Conservation (phyloP, 2,888 invertebrate species). For the Elysia crispata region DNA sequence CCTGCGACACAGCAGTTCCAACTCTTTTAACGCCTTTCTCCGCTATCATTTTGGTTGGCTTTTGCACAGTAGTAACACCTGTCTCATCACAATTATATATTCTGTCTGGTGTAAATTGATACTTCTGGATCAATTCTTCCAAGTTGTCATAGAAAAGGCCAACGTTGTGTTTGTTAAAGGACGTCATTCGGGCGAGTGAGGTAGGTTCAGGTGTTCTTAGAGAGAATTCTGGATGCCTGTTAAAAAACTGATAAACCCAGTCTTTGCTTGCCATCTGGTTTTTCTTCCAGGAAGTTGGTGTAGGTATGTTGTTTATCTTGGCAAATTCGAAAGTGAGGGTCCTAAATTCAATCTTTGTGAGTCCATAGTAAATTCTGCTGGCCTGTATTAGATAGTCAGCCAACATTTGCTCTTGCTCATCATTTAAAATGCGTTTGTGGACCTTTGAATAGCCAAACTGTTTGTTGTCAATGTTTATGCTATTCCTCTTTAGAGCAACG, state of each 20-base stretch:
- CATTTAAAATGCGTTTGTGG: neutral
- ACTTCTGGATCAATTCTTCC: neutral
- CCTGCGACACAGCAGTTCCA: slow-evolving; percentile 42
- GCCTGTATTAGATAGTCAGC: slow-evolving; percentile 1
- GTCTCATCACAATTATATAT: slow-evolving; percentile 40
- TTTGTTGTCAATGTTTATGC: neutral
- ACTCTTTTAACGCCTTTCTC: slow-evolving; percentile 28
- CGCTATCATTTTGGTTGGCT: slow-evolving; percentile 22
- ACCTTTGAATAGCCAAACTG: neutral
- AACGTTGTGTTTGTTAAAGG: slow-evolving; percentile 18
- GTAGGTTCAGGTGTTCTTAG: slow-evolving; percentile 5
- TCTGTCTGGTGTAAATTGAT: slow-evolving; percentile 2
- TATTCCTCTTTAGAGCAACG: neutral
- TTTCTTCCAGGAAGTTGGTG: neutral
- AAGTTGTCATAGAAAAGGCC: slow-evolving; percentile 19
- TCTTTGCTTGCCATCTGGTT: neutral
- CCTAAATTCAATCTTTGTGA: neutral
- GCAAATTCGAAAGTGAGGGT: slow-evolving; percentile 1
- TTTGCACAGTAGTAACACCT: slow-evolving; percentile 33
- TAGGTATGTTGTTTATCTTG: neutral
- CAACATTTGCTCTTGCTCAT: slow-evolving; percentile 13
- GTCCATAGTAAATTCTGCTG: neutral
- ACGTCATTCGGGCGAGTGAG: neutral
- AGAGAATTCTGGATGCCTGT: slow-evolving; percentile 9
- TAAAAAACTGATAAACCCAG: neutral